phyloP scores from a whole-genome alignment of 2,113 vertebrate genomes.

The Capreolus pygargus region DNA sequence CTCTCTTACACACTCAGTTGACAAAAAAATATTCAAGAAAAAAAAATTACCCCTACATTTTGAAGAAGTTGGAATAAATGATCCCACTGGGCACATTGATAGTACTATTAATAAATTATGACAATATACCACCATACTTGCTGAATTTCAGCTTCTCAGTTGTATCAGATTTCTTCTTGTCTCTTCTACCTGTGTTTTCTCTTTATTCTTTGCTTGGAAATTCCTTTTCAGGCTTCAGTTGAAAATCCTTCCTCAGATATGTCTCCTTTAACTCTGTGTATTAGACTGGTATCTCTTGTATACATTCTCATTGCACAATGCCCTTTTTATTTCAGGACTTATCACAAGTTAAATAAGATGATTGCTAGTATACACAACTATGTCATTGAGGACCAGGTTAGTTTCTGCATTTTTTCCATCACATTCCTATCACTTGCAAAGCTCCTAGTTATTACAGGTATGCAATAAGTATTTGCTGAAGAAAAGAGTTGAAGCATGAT shows the following conservation, averaged over 20 bases:
- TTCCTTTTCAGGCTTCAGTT: not conserved
- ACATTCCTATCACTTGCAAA: not conserved
- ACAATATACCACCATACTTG: not conserved
- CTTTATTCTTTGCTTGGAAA: not conserved
- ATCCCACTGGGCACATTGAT: accelerated
- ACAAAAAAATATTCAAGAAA: not conserved
- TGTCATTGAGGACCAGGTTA: not conserved
- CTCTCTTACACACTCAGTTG: not conserved
- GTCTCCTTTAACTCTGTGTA: not conserved
- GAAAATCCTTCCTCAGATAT: not conserved
- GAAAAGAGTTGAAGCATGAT: not conserved
- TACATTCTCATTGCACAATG: not conserved
- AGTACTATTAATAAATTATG: not conserved
- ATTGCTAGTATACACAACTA: not conserved
- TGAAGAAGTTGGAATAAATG: not conserved
- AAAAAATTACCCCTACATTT: not conserved
- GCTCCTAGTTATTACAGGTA: not conserved
- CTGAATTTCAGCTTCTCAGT: not conserved
- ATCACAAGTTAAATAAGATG: not conserved
- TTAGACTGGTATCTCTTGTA: not conserved
- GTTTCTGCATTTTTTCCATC: not conserved
- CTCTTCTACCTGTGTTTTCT: not conserved
- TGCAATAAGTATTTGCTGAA: not conserved
- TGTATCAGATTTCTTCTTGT: not conserved
- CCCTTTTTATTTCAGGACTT: not conserved